A percentile compares a stretch with the other conserved stretches of the same genome.
These are phyloP conservation scores for Cyrtonyx montezumae DNA, from an alignment of 2,113 vertebrate species.

Conservation along the genomic window DNA sequence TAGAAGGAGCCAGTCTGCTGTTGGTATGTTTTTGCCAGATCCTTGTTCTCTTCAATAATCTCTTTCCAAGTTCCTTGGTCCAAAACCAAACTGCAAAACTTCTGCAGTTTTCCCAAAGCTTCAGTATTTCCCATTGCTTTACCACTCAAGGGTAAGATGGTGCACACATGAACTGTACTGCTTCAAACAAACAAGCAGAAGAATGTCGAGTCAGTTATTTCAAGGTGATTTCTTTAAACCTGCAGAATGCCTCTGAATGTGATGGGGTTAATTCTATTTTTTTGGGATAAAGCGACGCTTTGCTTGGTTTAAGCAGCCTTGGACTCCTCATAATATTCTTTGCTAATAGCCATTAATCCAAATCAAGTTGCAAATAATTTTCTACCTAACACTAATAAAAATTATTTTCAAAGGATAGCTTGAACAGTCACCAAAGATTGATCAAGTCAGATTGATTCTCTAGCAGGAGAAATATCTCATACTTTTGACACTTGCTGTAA, in stretches of 20 bases:
- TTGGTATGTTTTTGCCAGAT: neutral
- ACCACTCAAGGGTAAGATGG: neutral
- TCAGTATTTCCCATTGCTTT: neutral
- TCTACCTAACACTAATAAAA: neutral
- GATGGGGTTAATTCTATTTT: neutral
- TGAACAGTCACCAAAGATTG: constrained; percentile 29
- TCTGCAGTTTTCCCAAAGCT: neutral
- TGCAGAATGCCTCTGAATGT: neutral
- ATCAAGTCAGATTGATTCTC: constrained; percentile 18
- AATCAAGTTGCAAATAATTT: neutral
- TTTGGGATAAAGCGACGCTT: neutral
- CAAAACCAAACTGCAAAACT: neutral
- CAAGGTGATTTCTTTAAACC: neutral
- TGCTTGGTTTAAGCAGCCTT: neutral
- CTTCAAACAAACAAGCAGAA: neutral
- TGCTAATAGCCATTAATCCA: constrained; percentile 17
- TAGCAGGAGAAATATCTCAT: constrained; percentile 49
- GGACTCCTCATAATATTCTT: neutral
- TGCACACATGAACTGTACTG: neutral
- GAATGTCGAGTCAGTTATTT: neutral
- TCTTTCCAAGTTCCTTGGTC: neutral
- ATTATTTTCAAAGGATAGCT: neutral
- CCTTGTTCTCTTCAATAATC: neutral
- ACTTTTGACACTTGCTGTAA: constrained; percentile 45
- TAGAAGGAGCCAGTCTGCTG: neutral